These are phyloP conservation scores for Drosophila ezoana DNA, from an alignment of 2,888 invertebrate species.

Conservation along the genomic window DNA sequence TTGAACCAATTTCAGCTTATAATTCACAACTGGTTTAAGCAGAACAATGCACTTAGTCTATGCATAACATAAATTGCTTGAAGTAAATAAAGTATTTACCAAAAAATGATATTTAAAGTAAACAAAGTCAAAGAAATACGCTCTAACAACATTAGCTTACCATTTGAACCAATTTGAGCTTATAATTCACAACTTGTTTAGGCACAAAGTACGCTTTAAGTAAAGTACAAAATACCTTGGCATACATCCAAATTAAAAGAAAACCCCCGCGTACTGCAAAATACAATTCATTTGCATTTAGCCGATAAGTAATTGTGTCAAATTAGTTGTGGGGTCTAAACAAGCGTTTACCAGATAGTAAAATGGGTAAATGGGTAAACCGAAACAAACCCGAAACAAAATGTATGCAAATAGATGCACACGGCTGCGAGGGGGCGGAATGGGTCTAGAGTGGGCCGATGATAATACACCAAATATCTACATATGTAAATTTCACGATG, in stretches of 20 bases:
- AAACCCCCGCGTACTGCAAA: conserved; percentile 2
- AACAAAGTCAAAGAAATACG: too few relatives aligned
- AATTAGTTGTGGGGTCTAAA: conserved; percentile 47
- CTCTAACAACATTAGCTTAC: too few relatives aligned
- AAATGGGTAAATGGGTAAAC: conserved; percentile 25
- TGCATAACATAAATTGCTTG: too few relatives aligned
- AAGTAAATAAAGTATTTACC: too few relatives aligned
- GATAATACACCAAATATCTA: conserved; percentile 15
- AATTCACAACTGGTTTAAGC: not conserved
- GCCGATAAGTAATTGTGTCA: conserved; percentile 58
- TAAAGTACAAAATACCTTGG: conserved; percentile 13
- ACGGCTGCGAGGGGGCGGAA: not conserved
- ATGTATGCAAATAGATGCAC: conserved; percentile 36
- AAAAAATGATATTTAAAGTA: too few relatives aligned
- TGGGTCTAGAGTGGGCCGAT: conserved; percentile 1
- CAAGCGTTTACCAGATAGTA: conserved; percentile 10
- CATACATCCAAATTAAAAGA: conserved; percentile 12
- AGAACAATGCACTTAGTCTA: not conserved
- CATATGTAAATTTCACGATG: conserved; percentile 15
- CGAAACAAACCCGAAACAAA: conserved; percentile 9
- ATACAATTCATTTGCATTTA: conserved; percentile 27
- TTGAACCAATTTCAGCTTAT: not conserved
- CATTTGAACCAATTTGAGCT: not conserved
- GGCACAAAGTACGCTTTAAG: not conserved
- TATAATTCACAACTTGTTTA: conserved; percentile 6